Evolutionary conservation across 2,113 vertebrate genomes (phyloP), one percentile per base, ranked within the genome.

Genomic region (Mustela lutreola): DNA sequence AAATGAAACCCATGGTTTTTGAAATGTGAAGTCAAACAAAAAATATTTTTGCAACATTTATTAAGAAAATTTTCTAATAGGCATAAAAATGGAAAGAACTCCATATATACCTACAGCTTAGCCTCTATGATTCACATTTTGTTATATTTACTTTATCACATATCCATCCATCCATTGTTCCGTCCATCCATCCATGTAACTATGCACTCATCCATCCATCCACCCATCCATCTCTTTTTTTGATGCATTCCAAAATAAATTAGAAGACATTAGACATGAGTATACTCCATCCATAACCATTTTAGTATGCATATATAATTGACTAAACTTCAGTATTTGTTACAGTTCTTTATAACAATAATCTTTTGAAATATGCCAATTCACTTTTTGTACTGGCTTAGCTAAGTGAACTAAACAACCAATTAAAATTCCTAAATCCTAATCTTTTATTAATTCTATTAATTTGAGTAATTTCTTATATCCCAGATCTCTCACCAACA

Each of bases 341-440:
- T 67, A 86, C 3, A 84, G 22, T 93, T 93, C 50, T 93, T 97
- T 58, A 95, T 83, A 83, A 18, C 73, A 97, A 93, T 95, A 70
- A 96, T 85, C 67, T 95, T 97, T 90, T 95, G 79, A 96, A 97
- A 97, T 65, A 84, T 58, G 36, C 4, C 71, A 83, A 48, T 92
- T 95, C 39, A 80, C 76, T 89, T 90, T 88, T 95, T 11, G 19
- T 6, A 91, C 93, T 83, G 22, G 26, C 39, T 90, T 95, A 36
- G 18, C 50, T 94, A 95, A 92, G 39, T 79, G 83, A 96, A 93
- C 53, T 76, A 86, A 70, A 48, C 76, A 76, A 91, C 28, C 56
- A 92, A 18, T 89, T 93, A 89, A 94, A 91, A 89, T 95, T 65
- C 76, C 76, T 81, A 91, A 89, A 86, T 65, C 78, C 80, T 62